These are phyloP conservation scores for Chinchilla lanigera DNA, from an alignment of 2,113 vertebrate species.

Conservation along the genomic window DNA sequence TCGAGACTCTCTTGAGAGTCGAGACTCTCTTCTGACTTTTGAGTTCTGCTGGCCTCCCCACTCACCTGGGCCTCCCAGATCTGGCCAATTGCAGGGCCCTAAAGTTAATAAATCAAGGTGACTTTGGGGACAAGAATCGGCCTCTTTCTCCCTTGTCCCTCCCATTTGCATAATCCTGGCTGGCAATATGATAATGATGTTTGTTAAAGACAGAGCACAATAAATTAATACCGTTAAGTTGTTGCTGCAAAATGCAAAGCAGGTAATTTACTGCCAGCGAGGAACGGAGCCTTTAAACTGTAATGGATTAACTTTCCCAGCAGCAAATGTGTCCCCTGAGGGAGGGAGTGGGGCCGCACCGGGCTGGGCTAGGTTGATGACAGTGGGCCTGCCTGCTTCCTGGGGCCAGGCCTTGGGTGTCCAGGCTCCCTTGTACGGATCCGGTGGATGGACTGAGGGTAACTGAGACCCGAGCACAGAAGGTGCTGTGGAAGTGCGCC, in stretches of 20 bases:
- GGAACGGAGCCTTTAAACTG: conserved; percentile 83
- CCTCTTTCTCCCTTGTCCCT: conserved; percentile 83
- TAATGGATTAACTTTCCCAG: conserved; percentile 85
- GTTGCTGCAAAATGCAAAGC: conserved; percentile 88
- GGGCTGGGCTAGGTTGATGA: background rate
- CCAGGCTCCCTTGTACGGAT: background rate
- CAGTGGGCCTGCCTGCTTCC: background rate
- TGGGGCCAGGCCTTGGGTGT: background rate
- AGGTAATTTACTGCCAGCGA: conserved; percentile 85
- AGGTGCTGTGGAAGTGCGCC: background rate
- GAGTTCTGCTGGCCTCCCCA: background rate
- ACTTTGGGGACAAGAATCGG: conserved; percentile 85
- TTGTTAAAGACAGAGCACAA: conserved; percentile 90
- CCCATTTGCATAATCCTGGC: conserved; percentile 90
- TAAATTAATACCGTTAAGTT: conserved; percentile 90
- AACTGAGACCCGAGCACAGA: background rate
- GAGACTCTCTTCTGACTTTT: background rate
- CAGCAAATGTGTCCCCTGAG: conserved; percentile 76
- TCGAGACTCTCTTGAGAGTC: too few species aligned
- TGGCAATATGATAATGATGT: conserved; percentile 90
- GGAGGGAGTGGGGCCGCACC: conserved; percentile 40
- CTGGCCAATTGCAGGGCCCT: conserved; percentile 64
- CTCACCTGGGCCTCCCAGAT: conserved; percentile 45
- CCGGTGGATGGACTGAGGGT: background rate
- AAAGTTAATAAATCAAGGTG: conserved; percentile 90